A percentile compares a stretch with the other conserved stretches of the same genome.
phyloP scores from a whole-genome alignment of 2,797 vertebrate species.

The Enteromius trimaculatus region DNA sequence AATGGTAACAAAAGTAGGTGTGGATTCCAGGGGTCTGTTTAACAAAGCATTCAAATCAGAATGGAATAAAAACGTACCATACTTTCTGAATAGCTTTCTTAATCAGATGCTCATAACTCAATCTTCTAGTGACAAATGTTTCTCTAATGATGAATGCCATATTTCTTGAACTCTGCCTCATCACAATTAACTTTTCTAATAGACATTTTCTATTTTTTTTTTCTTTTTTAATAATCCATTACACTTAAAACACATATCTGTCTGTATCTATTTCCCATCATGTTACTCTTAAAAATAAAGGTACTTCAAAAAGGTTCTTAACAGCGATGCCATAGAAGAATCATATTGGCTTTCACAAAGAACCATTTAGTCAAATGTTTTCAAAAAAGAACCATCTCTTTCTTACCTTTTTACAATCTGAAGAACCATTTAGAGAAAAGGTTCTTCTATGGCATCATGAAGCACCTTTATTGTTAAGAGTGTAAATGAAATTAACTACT shows the following conservation, averaged over 20 bases:
- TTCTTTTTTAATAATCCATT: background rate
- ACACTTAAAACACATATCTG: background rate
- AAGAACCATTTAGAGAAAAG: no score
- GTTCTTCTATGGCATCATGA: no score
- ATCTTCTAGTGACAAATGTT: background rate
- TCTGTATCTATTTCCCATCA: background rate
- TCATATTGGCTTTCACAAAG: no score
- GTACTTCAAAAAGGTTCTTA: no score
- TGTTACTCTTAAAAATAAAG: background rate
- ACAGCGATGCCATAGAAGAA: no score
- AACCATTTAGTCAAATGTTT: no score
- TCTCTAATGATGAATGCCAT: background rate
- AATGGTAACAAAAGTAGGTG: background rate
- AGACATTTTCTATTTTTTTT: background rate
- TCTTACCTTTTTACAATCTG: no score
- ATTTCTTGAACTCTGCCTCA: background rate
- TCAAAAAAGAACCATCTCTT: no score
- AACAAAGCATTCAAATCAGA: background rate
- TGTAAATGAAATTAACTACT: background rate
- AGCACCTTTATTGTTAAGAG: no score
- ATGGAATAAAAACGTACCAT: background rate
- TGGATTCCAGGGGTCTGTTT: constrained; percentile 20
- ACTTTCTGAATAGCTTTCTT: background rate
- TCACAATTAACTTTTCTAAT: background rate
- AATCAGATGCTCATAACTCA: background rate